These are phyloP conservation scores for Eriosoma lanigerum DNA, from an alignment of 1,140 invertebrate genomes.

Conservation along the genomic window DNA sequence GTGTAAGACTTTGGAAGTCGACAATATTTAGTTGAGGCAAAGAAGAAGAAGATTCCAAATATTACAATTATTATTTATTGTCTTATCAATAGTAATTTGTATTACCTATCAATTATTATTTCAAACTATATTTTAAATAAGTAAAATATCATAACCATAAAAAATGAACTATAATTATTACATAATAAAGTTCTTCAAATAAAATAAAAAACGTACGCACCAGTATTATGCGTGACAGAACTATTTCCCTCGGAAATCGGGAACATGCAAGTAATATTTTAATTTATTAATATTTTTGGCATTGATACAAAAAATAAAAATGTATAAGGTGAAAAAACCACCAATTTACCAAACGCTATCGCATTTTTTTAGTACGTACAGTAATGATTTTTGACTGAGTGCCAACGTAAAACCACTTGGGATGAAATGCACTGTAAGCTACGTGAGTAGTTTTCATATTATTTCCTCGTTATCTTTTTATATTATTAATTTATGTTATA, in stretches of 20 bases:
- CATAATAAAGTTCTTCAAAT: too few species aligned
- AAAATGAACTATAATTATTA: too few species aligned
- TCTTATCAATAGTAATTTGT: too few species aligned
- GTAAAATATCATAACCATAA: too few species aligned
- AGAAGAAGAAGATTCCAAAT: too few species aligned
- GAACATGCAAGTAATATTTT: background rate
- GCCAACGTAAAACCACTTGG: slow-evolving; percentile 26
- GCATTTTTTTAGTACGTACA: background rate
- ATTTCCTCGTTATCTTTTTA: slow-evolving; percentile 2
- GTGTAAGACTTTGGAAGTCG: too few species aligned
- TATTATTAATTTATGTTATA: slow-evolving; percentile 1
- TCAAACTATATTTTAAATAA: too few species aligned
- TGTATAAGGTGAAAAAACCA: background rate
- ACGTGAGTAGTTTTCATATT: slow-evolving; percentile 29
- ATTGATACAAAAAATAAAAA: background rate
- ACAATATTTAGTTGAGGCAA: too few species aligned
- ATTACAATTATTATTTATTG: too few species aligned
- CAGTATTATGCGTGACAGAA: too few species aligned
- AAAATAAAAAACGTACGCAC: too few species aligned
- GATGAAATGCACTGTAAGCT: background rate
- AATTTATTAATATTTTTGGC: slow-evolving; percentile 25
- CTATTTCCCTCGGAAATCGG: background rate
- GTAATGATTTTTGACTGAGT: slow-evolving; percentile 25
- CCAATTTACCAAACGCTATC: slow-evolving; percentile 9
- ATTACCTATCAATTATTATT: too few species aligned